Base-by-base conservation (phyloP, 2,113 vertebrate genomes). In the Marcusenius ussheri region DNA sequence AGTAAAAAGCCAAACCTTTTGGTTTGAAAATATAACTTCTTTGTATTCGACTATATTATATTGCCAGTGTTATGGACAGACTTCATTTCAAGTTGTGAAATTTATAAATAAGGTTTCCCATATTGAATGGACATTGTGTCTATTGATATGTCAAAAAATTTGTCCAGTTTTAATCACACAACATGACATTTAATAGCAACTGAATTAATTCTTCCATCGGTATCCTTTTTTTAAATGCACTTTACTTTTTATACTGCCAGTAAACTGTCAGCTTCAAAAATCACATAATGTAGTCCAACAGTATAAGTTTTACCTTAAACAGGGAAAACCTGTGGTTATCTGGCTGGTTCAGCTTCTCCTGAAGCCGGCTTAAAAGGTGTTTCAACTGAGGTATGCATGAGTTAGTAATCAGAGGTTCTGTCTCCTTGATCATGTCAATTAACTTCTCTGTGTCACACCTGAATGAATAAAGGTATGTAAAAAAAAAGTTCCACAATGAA, bases 401-500 rank as follows among this genome's bases (percentile, higher is more conserved):
- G 42, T 94, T 94, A 15, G 97, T 98, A 93, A 99, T 96, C 31
- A 99, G 96, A 83, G 97, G 96, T 90, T 99, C 98, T 5, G 93
- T 93, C 80, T 91, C 94, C 90, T 66, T 93, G 85, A 99, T 99
- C 89, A 98, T 96, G 92, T 95, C 94, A 58, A 97, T 93, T 91
- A 99, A 91, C 27, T 95, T 93, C 35, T 94, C 91, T n/a, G 96
- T 94, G 83, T 99, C 94, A 45, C 97, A 96, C 85, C 98, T 99
- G 77, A 27, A 90, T 90, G 21, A 17, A 66, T 13, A 84, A 24
- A 84, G 35, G 13, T 42, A 46, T 3, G 8, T 84, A n/a, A 84
- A 83, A 83, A 10, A 83, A 83, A 24, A 47, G 42, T 8, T 84
- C 83, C 5, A 19, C 15, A 77, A 19, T 77, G 70, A 77, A 39